These are phyloP conservation scores for Philotrypesis tridentata DNA, from an alignment of 1,140 invertebrate genomes.

Conservation along the genomic window DNA sequence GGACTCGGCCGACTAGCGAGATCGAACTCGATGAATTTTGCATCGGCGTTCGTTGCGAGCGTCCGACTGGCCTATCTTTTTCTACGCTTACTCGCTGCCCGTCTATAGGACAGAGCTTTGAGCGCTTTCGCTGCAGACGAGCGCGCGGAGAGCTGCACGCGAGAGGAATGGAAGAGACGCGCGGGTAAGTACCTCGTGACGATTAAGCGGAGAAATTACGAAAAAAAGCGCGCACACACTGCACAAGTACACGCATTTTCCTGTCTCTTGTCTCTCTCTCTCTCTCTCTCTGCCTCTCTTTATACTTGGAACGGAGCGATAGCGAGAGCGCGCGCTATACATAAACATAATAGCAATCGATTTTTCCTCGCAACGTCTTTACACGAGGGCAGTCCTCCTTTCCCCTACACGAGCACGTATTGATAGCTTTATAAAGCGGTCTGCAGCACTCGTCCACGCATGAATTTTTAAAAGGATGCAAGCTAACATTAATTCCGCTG, in stretches of 20 bases:
- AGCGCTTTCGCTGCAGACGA: too few relatives aligned
- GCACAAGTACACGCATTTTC: too few relatives aligned
- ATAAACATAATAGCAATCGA: background rate
- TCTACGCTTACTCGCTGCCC: background rate
- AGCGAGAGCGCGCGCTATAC: too few relatives aligned
- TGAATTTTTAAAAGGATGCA: background rate
- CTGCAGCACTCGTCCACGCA: background rate
- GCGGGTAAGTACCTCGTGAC: too few relatives aligned
- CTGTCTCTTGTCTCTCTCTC: background rate
- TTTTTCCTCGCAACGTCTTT: background rate
- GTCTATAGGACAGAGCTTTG: background rate
- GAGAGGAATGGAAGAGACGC: background rate
- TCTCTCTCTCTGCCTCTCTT: too few relatives aligned
- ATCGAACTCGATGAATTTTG: conserved; percentile 72
- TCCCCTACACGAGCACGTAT: background rate
- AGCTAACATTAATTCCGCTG: background rate
- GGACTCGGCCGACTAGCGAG: too few relatives aligned
- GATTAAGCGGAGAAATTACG: too few relatives aligned
- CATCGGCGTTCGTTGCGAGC: conserved; percentile 57
- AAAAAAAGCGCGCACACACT: too few relatives aligned
- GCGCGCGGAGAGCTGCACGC: background rate
- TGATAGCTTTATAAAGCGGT: background rate
- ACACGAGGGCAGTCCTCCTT: background rate
- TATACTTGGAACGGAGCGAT: too few relatives aligned
- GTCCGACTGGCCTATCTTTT: background rate